phyloP scores from a whole-genome alignment of 2,113 vertebrate species.

The Pterocles orientalis region DNA sequence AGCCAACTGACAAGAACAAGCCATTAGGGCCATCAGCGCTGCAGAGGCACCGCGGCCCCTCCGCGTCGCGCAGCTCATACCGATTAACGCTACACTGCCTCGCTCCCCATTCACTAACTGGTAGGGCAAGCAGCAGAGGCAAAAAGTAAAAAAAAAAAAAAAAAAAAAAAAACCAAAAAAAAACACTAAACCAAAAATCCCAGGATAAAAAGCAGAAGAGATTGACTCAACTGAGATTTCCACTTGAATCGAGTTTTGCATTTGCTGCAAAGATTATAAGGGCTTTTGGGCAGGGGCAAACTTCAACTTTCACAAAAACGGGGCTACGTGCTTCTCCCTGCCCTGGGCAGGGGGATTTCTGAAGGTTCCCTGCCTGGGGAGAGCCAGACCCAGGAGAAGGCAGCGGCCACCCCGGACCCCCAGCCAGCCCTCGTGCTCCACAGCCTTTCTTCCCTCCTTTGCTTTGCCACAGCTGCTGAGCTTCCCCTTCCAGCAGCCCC shows the following conservation, averaged over 20 bases:
- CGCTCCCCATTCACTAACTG: neutral
- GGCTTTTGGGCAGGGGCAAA: neutral
- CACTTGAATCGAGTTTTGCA: rapidly evolving
- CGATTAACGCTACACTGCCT: rapidly evolving
- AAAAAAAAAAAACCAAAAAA: neutral
- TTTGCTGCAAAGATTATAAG: rapidly evolving
- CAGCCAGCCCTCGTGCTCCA: too few species aligned
- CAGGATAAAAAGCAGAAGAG: neutral
- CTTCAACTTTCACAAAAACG: too few species aligned
- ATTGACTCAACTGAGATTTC: neutral
- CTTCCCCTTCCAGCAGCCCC: neutral
- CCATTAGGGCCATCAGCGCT: neutral
- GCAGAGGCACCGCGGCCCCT: neutral
- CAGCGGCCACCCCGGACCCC: rapidly evolving
- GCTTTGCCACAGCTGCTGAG: neutral
- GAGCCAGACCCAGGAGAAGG: too few species aligned
- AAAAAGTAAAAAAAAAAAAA: neutral
- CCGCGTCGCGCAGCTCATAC: rapidly evolving
- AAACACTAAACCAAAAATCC: neutral
- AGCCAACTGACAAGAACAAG: neutral
- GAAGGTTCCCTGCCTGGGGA: neutral
- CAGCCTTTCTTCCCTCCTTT: neutral
- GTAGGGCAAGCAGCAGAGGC: neutral
- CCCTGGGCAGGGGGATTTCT: too few species aligned
- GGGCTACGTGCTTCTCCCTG: too few species aligned